Base-by-base conservation (phyloP, 2,888 invertebrate genomes). In the Cephonodes hylas region DNA sequence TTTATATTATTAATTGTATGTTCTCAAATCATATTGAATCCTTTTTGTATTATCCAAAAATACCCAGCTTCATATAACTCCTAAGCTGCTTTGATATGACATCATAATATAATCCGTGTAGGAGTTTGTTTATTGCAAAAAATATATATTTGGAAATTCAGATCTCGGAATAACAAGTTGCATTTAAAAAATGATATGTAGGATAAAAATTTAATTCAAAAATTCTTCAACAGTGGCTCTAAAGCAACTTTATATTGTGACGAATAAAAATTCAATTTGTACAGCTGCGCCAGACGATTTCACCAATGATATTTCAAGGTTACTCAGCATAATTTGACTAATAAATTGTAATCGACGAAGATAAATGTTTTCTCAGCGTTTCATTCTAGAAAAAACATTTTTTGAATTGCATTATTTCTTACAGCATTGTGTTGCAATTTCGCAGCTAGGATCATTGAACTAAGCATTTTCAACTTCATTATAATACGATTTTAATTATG, bases 271-370 rank as follows among this genome's bases (percentile, higher is more conserved):
- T 53, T 25, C 34, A 45, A 44, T 27, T 58, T 25, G 25, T 34
- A 31, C 53, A 58, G 60, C 58, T 60, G 62, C 58, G n/a, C n/a
- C 27, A 18, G 53, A 31, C 53, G 53, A 53, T 53, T 53, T 53
- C 53, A 31, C 53, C 53, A 53, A 31, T 31, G 53, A 53, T 53
- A 53, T 18, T 27, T 20, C 27, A 53, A 53, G 53, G 53, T 53
- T 53, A 15, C 53, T 18, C 8, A 53, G 8, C 27, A 18, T 53
- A 31, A 61, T 53, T 27, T 18, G 8, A 48, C 15, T 25, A 48
- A 48, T 25, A 48, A 25, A 25, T 25, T 25, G 10, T 10, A 8
- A 31, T 18, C 2, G 18, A n/a, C n/a, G n/a, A n/a, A n/a, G n/a
- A n/a, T n/a, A n/a, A n/a, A n/a, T n/a, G n/a, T n/a, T n/a, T n/a